phyloP scores from a whole-genome alignment of 1,140 invertebrate species.

The Drosophila virilis region DNA sequence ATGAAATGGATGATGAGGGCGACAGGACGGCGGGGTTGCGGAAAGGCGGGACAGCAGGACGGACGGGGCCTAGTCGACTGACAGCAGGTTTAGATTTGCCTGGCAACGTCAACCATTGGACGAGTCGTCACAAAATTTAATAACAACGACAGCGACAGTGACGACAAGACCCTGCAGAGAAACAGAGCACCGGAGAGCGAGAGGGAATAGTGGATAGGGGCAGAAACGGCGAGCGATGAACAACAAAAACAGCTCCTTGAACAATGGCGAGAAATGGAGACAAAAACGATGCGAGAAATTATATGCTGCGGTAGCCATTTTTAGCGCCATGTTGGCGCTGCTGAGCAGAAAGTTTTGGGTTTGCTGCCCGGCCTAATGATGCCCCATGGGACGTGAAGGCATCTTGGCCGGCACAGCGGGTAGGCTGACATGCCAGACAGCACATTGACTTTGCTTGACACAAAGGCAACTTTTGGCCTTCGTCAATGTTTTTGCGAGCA shows the following conservation, averaged over 20 bases:
- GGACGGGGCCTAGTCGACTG: constrained; percentile 1
- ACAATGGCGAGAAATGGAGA: constrained; percentile 42
- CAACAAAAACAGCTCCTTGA: constrained; percentile 37
- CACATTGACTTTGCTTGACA: constrained; percentile 43
- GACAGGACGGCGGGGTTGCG: not conserved
- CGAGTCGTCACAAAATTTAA: constrained; percentile 51
- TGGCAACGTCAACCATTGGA: constrained; percentile 23
- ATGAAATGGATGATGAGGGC: not conserved
- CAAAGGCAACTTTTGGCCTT: constrained; percentile 59
- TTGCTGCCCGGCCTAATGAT: constrained; percentile 50
- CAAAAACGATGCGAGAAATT: constrained; percentile 63
- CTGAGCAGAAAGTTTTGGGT: constrained; percentile 30
- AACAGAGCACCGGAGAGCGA: constrained; percentile 9
- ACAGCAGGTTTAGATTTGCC: constrained; percentile 51
- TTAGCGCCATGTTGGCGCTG: constrained; percentile 45
- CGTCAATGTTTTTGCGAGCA: constrained; percentile 41
- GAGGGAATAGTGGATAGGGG: not conserved
- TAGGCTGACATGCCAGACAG: constrained; percentile 2
- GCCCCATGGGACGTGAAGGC: constrained; percentile 56
- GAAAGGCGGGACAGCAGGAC: not conserved
- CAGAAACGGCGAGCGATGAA: constrained; percentile 10
- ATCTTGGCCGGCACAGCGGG: constrained; percentile 48
- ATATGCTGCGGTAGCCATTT: constrained; percentile 63
- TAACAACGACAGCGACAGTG: constrained; percentile 41
- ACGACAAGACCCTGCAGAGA: constrained; percentile 36